Base-by-base conservation (phyloP, 2,888 invertebrate species). In the Metacarcinus magister region DNA sequence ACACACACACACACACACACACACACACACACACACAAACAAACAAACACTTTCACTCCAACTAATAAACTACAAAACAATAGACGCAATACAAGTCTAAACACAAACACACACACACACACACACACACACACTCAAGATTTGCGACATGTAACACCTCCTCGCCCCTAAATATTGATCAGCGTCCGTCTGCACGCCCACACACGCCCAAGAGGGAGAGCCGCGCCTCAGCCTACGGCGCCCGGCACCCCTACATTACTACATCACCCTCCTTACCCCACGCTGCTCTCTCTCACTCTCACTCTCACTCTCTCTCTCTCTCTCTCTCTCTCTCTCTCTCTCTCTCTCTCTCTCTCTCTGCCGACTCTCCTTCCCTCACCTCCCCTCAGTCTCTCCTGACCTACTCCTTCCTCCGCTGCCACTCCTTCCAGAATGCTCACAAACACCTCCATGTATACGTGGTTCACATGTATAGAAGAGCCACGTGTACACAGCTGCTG, bases 131-230 rank as follows among this genome's bases (percentile, higher is more conserved):
- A 91, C 91, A n/a, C 44, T 44, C 75, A 93, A 93, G 93, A 93
- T 67, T 67, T 75, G 93, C 93, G 75, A 67, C 67, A 93, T 93
- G 75, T 93, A 93, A 93, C 93, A 93, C 93, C 93, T 43, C 93
- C 75, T 67, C 32, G 48, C 93, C 93, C 75, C 93, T 93, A 93
- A 54, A 93, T 93, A 93, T 93, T 93, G 93, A 93, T 93, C 75
- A 93, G 90, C 87, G 94, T n/a, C 54, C 89, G 94, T 60, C 89
- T 60, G 87, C 89, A 94, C 94, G 87, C 89, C 87, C 94, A 94
- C 87, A 94, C 46, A 46, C 93, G 39, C 43, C 23, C 39, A 75
- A 39, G 48, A 48, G 39, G 60, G 43, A 60, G 54, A 39, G 10
- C 92, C 92, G 39, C 48, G 60, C 32, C 54, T 54, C 32, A 92